Base-by-base conservation (phyloP, 1,140 invertebrate genomes). In the Nymphalis io region DNA sequence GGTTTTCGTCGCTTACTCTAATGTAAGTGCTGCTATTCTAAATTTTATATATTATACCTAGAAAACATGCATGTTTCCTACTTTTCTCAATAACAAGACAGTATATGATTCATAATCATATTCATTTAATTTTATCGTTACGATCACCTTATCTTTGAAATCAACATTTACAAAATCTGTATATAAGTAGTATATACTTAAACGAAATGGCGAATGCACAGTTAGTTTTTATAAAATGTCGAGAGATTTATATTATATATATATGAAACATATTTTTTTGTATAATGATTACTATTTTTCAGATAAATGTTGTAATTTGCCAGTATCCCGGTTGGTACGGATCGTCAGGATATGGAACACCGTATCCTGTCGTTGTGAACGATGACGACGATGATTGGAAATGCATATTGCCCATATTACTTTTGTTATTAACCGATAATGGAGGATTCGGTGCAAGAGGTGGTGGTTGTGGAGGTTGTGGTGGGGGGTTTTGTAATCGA, bases 381-480 rank as follows among this genome's bases (percentile, higher is more conserved):
- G 68, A 71, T 11, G 70, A 78, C 20, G 73, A 82, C 18, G 78
- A 83, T 42, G 76, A 76, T 46, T 71, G 73, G 59, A 68, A 70
- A 39, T 53, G 20, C 18, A 74, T 87, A 5, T 44, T 83, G 23
- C 85, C 85, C 0, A 62, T 85, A 44, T 67, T 87, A 1, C 58
- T 87, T 1, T 58, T 87, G 0, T 58, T 87, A 12, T 60, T 85
- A 12, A 68, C 21, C 46, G 68, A 72, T 13, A 48, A 53, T 12
- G 53, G 55, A 6, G 64, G 64, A 18, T 40, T n/a, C 33, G 53
- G 53, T 10, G 57, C 57, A 5, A 42, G 57, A 16, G 27, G 62
- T n/a, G 16, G 48, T 2, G 46, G 62, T 12, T 55, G 5, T 10
- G 59, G 59, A n/a, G 72, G 72, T 12, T 63, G 48, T 20, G 39